Evolutionary conservation across 2,888 invertebrate genomes (phyloP).

Genomic region (Xiphydria camelus): DNA sequence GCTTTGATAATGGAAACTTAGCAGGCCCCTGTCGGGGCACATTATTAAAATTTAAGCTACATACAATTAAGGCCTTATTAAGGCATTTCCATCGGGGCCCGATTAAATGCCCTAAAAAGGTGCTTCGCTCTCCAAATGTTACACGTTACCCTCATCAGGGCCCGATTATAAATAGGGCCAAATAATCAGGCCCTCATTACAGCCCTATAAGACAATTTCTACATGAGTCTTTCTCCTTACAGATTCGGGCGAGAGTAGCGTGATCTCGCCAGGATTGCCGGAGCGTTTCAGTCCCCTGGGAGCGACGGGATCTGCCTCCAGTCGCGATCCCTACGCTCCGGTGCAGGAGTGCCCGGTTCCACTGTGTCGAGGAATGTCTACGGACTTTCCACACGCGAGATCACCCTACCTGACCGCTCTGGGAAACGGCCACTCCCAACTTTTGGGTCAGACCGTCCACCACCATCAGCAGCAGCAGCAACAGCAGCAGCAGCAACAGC

Average conservation of each 20-base stretch:
- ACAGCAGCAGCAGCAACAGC: constrained; percentile 30
- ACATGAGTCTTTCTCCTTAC: constrained; percentile 16
- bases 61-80: too few relatives aligned
- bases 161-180: too few relatives aligned
- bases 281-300: constrained; percentile 54
- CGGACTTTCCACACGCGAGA: constrained; percentile 49
- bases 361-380: constrained; percentile 50
- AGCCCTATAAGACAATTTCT: too few relatives aligned
- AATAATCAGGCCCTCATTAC: too few relatives aligned
- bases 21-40: too few relatives aligned
- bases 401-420: constrained; percentile 53
- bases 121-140: too few relatives aligned
- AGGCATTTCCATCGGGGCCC: too few relatives aligned
- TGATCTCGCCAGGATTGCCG: constrained; percentile 54
- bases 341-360: constrained; percentile 54
- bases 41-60: too few relatives aligned
- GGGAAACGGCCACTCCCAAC: constrained; percentile 53
- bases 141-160: too few relatives aligned
- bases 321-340: constrained; percentile 51
- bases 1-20: too few relatives aligned
- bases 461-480: constrained; percentile 41
- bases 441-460: constrained; percentile 40
- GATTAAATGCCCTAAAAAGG: too few relatives aligned
- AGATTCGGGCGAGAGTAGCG: constrained; percentile 55
- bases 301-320: constrained; percentile 49